Evolutionary conservation across 2,888 invertebrate species (phyloP).

Genomic region (Hirtodrosophila histrioides): DNA sequence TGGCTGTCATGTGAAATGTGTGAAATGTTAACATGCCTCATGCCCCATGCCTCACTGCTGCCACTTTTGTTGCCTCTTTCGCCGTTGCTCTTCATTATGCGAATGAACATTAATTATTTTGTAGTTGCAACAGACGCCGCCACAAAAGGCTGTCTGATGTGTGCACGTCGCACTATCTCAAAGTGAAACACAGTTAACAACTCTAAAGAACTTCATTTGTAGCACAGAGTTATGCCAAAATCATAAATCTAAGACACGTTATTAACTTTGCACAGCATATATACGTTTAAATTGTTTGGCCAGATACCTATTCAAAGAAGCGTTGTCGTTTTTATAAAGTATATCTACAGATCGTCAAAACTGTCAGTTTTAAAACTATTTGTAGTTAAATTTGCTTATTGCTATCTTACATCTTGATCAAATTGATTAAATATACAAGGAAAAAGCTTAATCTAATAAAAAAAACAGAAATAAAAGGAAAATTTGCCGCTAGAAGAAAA

Average conservation of each 20-base stretch:
- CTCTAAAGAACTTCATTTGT: conserved; percentile 6
- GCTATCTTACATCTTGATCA: too few relatives aligned
- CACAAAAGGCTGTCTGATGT: conserved; percentile 46
- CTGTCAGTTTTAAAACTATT: too few relatives aligned
- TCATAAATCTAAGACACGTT: not conserved
- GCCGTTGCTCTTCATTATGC: conserved; percentile 73
- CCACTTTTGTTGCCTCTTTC: conserved; percentile 32
- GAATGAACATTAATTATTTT: conserved; percentile 78
- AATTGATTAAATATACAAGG: too few relatives aligned
- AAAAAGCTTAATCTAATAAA: too few relatives aligned
- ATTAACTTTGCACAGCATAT: too few relatives aligned
- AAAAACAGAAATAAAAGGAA: too few relatives aligned
- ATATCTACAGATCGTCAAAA: too few relatives aligned
- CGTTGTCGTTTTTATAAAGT: too few relatives aligned
- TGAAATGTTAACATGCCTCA: conserved; percentile 69
- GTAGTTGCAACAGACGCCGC: conserved; percentile 51
- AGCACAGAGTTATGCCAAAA: not conserved
- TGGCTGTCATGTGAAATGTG: conserved; percentile 70
- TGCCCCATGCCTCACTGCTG: conserved; percentile 24
- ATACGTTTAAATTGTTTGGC: not conserved
- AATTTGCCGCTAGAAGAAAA: too few relatives aligned
- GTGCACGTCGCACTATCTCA: conserved; percentile 10
- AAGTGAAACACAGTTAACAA: conserved; percentile 11
- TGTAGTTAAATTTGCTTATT: too few relatives aligned
- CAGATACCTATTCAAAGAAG: too few relatives aligned